A percentile compares a stretch with the other conserved stretches of the same genome.
phyloP scores from a whole-genome alignment of 2,113 vertebrate species.

The Notechis scutatus region DNA sequence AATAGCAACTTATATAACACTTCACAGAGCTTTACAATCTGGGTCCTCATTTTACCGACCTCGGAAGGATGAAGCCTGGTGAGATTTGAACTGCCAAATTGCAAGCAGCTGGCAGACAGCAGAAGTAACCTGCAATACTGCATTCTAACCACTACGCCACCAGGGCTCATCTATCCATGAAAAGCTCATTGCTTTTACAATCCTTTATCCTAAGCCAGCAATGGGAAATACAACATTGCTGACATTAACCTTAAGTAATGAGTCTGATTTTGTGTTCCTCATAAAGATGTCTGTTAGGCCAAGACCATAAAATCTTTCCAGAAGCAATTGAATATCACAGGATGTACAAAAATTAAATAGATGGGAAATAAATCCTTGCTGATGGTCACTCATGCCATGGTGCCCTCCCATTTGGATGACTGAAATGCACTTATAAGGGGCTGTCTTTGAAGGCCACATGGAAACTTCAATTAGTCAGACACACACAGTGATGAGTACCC shows the following conservation, averaged over 20 bases:
- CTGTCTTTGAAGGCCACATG: background rate
- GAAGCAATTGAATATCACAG: background rate
- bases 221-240: background rate
- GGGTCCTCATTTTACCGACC: too few species aligned
- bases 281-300: constrained; percentile 2
- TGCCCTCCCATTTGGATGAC: too few species aligned
- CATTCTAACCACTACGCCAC: too few species aligned
- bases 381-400: too few species aligned
- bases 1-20: too few species aligned
- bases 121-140: too few species aligned
- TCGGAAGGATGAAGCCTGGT: too few species aligned
- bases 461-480: too few species aligned
- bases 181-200: background rate
- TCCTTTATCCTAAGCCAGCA: background rate
- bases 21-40: too few species aligned
- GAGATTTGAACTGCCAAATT: too few species aligned
- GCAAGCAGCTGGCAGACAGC: too few species aligned
- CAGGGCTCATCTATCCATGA: background rate
- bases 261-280: background rate
- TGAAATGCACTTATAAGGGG: too few species aligned
- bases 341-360: background rate
- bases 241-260: background rate
- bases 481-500: background rate
- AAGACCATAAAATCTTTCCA: background rate
- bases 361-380: background rate